These are phyloP conservation scores for Syngnathus typhle DNA, from an alignment of 2,113 vertebrate genomes.

Conservation along the genomic window DNA sequence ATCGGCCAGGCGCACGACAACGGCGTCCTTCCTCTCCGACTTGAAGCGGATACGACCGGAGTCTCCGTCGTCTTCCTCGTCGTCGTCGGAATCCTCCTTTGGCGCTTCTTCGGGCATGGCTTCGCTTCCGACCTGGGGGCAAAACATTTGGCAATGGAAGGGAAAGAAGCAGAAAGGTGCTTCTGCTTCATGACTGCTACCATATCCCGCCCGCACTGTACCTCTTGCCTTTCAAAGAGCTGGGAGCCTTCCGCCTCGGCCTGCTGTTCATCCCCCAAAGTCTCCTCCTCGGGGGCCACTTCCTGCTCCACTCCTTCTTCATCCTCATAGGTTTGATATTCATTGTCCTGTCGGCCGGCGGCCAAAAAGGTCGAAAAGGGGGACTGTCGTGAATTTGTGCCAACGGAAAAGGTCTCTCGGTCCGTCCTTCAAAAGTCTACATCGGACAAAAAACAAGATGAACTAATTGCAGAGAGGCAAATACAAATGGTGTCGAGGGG, in stretches of 20 bases:
- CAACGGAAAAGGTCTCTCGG: background rate
- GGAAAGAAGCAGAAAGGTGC: too few relatives aligned
- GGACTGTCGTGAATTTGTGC: background rate
- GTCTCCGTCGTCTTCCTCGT: conserved; percentile 86
- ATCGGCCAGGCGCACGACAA: conserved; percentile 86
- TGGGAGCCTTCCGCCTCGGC: conserved; percentile 64
- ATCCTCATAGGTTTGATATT: conserved; percentile 75
- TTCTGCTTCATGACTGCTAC: too few relatives aligned
- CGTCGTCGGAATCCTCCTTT: conserved; percentile 88
- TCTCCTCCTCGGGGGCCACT: conserved; percentile 39
- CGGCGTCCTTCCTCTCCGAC: conserved; percentile 90
- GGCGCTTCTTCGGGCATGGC: conserved; percentile 73
- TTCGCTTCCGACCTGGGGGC: conserved; percentile 74
- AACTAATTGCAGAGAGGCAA: conserved; percentile 26
- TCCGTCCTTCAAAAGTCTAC: background rate
- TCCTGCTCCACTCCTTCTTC: conserved; percentile 68
- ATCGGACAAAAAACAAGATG: conserved; percentile 7
- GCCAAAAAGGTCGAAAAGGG: background rate
- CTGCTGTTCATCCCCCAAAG: conserved; percentile 56
- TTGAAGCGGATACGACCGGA: conserved; percentile 90
- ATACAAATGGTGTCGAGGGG: conserved; percentile 44
- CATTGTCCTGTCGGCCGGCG: conserved; percentile 60
- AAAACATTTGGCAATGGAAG: background rate
- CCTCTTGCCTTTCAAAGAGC: conserved; percentile 79
- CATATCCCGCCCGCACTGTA: conserved; percentile 33